Percentiles rank a stretch among this genome's conserved stretches.
phyloP scores from a whole-genome alignment of 2,113 vertebrate species.

The Tragelaphus buxtoni region DNA sequence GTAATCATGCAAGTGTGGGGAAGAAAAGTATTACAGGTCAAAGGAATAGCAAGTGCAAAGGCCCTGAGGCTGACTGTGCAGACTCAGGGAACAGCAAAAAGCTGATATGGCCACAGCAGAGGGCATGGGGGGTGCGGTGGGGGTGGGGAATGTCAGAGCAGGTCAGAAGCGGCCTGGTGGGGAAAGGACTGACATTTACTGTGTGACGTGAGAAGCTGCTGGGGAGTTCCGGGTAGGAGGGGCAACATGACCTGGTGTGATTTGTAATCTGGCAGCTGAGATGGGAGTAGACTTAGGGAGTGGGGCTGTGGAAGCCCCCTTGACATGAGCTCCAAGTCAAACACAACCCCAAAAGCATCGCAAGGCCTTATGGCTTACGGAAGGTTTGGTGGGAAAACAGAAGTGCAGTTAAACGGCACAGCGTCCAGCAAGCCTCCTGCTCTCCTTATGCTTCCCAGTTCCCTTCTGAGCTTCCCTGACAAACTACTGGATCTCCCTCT shows the following conservation, averaged over 20 bases:
- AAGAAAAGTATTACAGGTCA: too few relatives aligned
- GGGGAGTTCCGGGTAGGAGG: too few relatives aligned
- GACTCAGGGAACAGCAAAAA: background rate
- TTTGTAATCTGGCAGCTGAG: background rate
- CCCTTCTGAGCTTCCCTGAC: background rate
- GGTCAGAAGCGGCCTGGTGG: background rate
- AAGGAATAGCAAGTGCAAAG: background rate
- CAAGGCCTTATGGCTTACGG: background rate
- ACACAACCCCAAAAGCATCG: background rate
- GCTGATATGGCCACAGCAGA: background rate
- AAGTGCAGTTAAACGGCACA: background rate
- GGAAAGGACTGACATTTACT: background rate
- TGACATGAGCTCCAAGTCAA: background rate
- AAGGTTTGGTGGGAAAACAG: background rate
- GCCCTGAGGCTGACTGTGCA: background rate
- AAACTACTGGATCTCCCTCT: background rate
- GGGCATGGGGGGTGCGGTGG: rapidly evolving
- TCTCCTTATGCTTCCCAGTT: background rate
- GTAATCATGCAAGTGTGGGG: background rate
- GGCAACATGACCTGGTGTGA: background rate
- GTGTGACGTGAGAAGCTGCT: rapidly evolving
- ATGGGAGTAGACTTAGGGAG: background rate
- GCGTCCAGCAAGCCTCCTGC: rapidly evolving
- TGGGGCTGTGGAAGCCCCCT: background rate
- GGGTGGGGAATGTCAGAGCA: background rate